Evolutionary conservation across 2,797 vertebrate species (phyloP).

Genomic region (Danionella dracula): DNA sequence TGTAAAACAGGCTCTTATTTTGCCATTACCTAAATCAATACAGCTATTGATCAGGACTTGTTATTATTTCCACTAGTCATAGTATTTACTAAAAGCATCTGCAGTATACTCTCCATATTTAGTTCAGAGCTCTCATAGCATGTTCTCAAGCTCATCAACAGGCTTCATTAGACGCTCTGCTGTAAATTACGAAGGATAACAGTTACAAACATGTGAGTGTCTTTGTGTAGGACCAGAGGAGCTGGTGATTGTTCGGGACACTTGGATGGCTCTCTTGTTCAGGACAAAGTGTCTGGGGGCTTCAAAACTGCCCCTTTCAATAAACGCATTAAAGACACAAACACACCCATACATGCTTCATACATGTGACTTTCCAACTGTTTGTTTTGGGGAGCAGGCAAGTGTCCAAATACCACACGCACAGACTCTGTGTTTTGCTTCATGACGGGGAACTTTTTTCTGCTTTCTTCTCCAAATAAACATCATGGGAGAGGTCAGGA

Average conservation of each 20-base stretch:
- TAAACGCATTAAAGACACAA: not conserved
- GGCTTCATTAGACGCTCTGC: not conserved
- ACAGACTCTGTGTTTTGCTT: conserved; percentile 38
- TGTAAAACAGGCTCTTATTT: too few relatives aligned
- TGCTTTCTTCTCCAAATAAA: conserved; percentile 49
- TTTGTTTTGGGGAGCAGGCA: conserved; percentile 23
- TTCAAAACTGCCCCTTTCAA: conserved; percentile 8
- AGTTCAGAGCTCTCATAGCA: not conserved
- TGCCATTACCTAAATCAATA: too few relatives aligned
- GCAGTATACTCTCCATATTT: not conserved
- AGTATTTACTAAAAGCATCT: too few relatives aligned
- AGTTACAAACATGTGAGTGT: not conserved
- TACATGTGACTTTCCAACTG: conserved; percentile 1
- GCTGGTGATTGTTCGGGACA: not conserved
- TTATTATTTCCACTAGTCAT: too few relatives aligned
- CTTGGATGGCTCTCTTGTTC: not conserved
- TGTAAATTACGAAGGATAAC: not conserved
- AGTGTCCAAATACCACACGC: conserved; percentile 39
- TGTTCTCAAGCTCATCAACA: not conserved
- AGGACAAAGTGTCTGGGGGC: not conserved
- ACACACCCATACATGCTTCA: not conserved
- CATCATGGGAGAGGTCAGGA: conserved; percentile 45
- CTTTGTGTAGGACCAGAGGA: not conserved
- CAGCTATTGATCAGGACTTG: too few relatives aligned
- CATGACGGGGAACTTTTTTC: conserved; percentile 23